Conservation (phyloP, 2,888 invertebrate species). For the Tipula confusa region DNA sequence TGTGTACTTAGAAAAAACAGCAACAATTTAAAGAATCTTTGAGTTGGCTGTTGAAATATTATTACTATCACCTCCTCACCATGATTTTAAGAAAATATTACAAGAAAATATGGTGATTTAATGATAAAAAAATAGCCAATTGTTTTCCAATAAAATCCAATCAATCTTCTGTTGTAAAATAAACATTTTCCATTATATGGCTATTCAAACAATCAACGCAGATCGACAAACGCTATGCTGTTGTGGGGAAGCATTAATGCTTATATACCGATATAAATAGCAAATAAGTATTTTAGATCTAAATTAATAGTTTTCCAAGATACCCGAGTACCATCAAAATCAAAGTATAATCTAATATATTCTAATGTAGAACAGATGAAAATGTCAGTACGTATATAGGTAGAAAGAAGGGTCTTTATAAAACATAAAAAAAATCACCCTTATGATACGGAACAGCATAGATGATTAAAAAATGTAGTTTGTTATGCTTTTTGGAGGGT, state of each 20-base stretch:
- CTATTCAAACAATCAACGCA: background rate
- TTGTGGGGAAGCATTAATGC: background rate
- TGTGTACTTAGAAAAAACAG: no score
- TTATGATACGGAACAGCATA: background rate
- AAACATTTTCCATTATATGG: background rate
- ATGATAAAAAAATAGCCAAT: conserved; percentile 33
- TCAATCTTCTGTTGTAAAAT: conserved; percentile 30
- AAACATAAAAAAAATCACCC: background rate
- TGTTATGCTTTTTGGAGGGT: background rate
- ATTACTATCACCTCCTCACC: background rate
- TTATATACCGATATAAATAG: background rate
- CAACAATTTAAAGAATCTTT: no score
- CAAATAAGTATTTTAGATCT: background rate
- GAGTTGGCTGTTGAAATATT: no score
- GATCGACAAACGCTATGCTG: background rate
- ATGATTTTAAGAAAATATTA: no score
- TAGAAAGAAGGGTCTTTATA: background rate
- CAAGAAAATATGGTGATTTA: conserved; percentile 29
- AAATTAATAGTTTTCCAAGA: background rate
- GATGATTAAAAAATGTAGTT: background rate
- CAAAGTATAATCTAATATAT: background rate
- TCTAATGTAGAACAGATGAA: background rate
- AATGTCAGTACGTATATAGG: background rate
- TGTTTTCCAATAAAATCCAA: conserved; percentile 32
- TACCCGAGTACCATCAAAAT: background rate